phyloP scores from a whole-genome alignment of 2,113 vertebrate species.

The Brachyistius frenatus region DNA sequence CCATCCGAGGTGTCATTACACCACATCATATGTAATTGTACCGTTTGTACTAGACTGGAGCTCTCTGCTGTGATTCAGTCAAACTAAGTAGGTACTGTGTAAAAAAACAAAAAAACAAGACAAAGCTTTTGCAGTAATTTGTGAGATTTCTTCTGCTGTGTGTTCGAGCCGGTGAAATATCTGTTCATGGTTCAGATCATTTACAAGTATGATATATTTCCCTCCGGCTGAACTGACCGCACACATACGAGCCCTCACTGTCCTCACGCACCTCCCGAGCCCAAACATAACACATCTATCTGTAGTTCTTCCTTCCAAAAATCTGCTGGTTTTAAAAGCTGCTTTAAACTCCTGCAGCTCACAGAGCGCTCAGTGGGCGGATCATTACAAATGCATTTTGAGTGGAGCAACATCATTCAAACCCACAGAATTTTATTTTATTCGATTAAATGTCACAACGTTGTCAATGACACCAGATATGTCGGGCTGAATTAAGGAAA shows the following conservation, averaged over 20 bases:
- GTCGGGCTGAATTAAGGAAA: not conserved
- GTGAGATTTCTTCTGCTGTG: slow-evolving; percentile 10
- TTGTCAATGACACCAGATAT: not conserved
- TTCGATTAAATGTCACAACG: slow-evolving; percentile 21
- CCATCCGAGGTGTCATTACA: not conserved
- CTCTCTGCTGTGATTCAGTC: slow-evolving; percentile 29
- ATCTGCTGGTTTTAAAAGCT: slow-evolving; percentile 29
- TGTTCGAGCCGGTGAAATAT: not conserved
- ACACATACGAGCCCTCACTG: not conserved
- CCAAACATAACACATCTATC: slow-evolving; percentile 15
- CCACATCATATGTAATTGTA: not conserved
- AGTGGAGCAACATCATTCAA: slow-evolving; percentile 38
- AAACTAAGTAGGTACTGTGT: slow-evolving; percentile 27
- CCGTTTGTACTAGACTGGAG: not conserved
- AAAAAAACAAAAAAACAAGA: slow-evolving; percentile 10
- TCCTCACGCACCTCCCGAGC: not conserved
- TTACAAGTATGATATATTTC: not conserved
- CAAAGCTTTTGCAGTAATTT: slow-evolving; percentile 13
- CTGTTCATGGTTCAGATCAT: slow-evolving; percentile 11
- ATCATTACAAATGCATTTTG: slow-evolving; percentile 49
- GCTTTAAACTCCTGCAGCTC: slow-evolving; percentile 39
- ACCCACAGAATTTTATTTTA: slow-evolving; percentile 24
- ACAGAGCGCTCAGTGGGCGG: slow-evolving; percentile 34
- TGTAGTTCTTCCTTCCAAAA: slow-evolving; percentile 19
- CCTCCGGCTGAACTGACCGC: not conserved